Base-by-base conservation (phyloP, 2,797 vertebrate species). In the Brotula barbata region DNA sequence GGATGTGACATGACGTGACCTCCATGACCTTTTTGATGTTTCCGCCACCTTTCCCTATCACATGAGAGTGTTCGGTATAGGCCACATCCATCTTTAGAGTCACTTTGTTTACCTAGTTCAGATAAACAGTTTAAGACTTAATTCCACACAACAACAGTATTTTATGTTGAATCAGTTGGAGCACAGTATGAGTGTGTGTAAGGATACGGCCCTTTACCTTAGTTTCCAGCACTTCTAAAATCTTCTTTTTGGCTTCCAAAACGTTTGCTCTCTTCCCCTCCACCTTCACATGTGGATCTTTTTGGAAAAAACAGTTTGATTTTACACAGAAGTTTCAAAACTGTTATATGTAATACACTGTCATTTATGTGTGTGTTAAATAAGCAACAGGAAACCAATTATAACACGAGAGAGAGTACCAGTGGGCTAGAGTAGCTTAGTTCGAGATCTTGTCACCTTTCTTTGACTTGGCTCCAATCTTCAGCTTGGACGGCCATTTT, bases 1-100 rank as follows among this genome's bases (percentile, higher is more conserved):
- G 92, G 68, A 93, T 92, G 75, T 93, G 92, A 62, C 92, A 93
- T 15, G 88, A 89, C 8, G 92, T 92, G 71, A 90, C 88, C 75
- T 93, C 92, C 92, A 93, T 93, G 64, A 93, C 92, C 79, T 90
- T 92, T 75, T 92, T 92, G 64, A 93, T 93, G 89, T 93, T 93
- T 22, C 89, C 90, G 5, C 92, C 92, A 1, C 92, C 92, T 87
- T 93, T 93, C 15, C 92, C 92, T 1, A 93, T 93, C 46, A 93
- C 92, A 2, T 93, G 91, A 17, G 92, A 93, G 81, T 93, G 92
- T 62, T 93, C 92, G 0, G 92, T 93, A 40, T 93, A 88, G 9
- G 92, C 85, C 67, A 93, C 92, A 4, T 93, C 92, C 85, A 93
- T 91, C 88, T 93, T 93, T 36, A 93, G 83, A 17, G 92, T 93